Evolutionary conservation across 2,113 vertebrate genomes (phyloP), one percentile per base, ranked within the genome.

Genomic region (Plestiodon gilberti): DNA sequence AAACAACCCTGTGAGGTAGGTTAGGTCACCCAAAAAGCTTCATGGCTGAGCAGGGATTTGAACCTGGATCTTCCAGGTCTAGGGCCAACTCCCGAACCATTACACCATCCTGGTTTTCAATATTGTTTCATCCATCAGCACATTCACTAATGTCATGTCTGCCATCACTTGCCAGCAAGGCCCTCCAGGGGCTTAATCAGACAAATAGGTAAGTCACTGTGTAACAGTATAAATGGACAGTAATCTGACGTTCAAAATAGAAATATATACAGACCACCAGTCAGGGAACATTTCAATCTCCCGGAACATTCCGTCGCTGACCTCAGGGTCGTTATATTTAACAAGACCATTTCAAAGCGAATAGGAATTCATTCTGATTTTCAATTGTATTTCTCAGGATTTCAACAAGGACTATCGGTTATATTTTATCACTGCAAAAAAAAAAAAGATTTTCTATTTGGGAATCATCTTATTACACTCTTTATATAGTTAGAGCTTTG

Each of bases 251-350:
- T 87, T 75, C 30, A n/a, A 70, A 74, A 74, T 38, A 65, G 85
- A 81, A 81, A 74, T 81, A 62, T 81, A 62, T 74, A 81, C n/a
- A 64, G 78, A 64, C n/a, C 25, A 55, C n/a, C 40, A 81, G 69
- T 87, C 69, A 64, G 69, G 59, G 70, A 87, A 87, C 70, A 55
- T 87, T 87, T 81, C 85, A 87, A 87, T 87, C 85, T 81, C 69
- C 61, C 65, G 25, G 40, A 81, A 87, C 78, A 75, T 87, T 87
- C 25, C 40, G 62, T 87, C 78, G 55, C 61, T 87, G 78, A 74
- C 70, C 85, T 87, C 69, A 87, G 59, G 78, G 78, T 81, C 79
- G 81, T 23, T 55, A 25, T 87, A 81, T 40, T 75, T 87, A 81
- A 87, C 69, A 55, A 55, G 78, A 71, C 69, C 69, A 81, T 81